phyloP scores from a whole-genome alignment of 2,888 invertebrate species.

The Tanaodytes sp. region DNA sequence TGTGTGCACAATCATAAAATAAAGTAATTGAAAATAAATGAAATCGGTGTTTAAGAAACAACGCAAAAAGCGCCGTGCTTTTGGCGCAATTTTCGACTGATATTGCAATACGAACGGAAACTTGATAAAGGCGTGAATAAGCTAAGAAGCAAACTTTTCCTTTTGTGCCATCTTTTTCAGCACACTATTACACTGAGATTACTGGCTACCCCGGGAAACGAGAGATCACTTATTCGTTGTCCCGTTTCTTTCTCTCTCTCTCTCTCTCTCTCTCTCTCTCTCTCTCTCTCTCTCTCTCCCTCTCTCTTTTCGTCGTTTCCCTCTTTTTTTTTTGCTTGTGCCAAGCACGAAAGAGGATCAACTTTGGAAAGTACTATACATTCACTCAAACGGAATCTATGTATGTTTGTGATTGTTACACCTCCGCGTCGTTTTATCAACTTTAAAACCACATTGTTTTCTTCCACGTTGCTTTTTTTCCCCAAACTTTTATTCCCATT shows the following conservation, averaged over 20 bases:
- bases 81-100: constrained; percentile 38
- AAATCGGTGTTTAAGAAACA: constrained; percentile 36
- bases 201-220: constrained; percentile 33
- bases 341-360: constrained; percentile 37
- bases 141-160: constrained; percentile 58
- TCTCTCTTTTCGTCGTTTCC: background rate
- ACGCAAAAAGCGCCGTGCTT: constrained; percentile 19
- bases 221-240: constrained; percentile 37
- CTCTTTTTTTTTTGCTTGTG: constrained; percentile 3
- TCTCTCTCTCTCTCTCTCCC: background rate
- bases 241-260: constrained; percentile 12
- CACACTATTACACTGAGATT: constrained; percentile 45
- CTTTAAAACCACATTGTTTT: constrained; percentile 12
- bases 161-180: constrained; percentile 54
- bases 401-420: constrained; percentile 16
- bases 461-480: background rate
- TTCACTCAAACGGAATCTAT: constrained; percentile 22
- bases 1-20: constrained; percentile 22
- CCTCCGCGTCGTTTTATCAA: constrained; percentile 18
- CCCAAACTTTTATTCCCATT: background rate
- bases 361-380: constrained; percentile 30
- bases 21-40: constrained; percentile 43
- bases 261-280: background rate
- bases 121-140: constrained; percentile 53
- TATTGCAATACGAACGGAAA: constrained; percentile 46